Conservation (phyloP, 2,113 vertebrate species). For the Dendrocopos noguchii region DNA sequence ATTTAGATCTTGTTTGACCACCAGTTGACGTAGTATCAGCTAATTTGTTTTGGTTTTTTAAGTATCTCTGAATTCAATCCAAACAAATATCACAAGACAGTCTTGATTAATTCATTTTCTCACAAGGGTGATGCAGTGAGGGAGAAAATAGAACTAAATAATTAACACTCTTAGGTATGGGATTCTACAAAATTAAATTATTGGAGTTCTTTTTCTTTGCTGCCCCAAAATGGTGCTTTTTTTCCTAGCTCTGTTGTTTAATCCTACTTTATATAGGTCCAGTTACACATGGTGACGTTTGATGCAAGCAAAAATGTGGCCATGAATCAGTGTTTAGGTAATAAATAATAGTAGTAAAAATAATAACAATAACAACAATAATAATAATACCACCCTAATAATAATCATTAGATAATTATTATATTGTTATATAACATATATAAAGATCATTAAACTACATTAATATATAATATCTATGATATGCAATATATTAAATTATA, state of each 20-base stretch:
- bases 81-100: neutral
- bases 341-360: neutral
- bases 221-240: neutral
- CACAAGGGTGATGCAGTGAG: neutral
- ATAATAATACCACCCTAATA: too few species aligned
- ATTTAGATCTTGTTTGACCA: neutral
- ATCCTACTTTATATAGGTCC: neutral
- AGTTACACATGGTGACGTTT: neutral
- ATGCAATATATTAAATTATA: too few species aligned
- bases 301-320: neutral
- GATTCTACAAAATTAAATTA: neutral
- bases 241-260: neutral
- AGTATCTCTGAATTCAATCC: neutral
- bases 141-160: neutral
- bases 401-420: too few species aligned
- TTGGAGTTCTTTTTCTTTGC: neutral
- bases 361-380: too few species aligned
- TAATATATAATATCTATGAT: too few species aligned
- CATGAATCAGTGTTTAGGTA: neutral
- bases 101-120: neutral
- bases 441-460: too few species aligned
- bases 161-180: neutral
- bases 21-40: neutral
- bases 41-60: neutral
- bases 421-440: too few species aligned